Conservation (phyloP, 2,888 invertebrate genomes). For the Spodoptera littoralis region DNA sequence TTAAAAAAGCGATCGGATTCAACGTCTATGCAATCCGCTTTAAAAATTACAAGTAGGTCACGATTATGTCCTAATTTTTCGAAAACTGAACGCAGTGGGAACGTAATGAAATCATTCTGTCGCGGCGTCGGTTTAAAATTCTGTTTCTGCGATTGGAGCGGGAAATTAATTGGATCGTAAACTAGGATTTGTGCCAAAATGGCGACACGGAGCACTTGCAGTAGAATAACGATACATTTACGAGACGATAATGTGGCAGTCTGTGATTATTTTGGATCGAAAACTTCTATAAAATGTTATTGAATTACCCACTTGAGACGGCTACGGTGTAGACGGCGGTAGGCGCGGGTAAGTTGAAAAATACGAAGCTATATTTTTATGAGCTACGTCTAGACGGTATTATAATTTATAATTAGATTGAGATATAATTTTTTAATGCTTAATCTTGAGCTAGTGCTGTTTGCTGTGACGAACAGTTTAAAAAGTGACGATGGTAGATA, state of each 20-base stretch:
- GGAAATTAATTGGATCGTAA: conserved; percentile 44
- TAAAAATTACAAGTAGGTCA: neutral
- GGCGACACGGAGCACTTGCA: conserved; percentile 19
- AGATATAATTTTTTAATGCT: too few species aligned
- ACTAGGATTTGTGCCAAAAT: conserved; percentile 44
- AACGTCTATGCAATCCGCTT: neutral
- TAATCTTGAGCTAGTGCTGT: too few species aligned
- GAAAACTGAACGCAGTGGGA: conserved; percentile 9
- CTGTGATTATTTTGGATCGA: conserved; percentile 19
- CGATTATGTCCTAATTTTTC: conserved; percentile 1
- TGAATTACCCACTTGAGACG: conserved; percentile 16
- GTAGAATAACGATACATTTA: conserved; percentile 29
- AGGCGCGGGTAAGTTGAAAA: conserved; percentile 2
- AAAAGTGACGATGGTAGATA: too few species aligned
- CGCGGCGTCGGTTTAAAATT: conserved; percentile 7
- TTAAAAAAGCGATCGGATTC: neutral
- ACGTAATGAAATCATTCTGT: conserved; percentile 12
- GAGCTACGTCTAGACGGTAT: too few species aligned
- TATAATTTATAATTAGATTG: too few species aligned
- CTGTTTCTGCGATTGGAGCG: conserved; percentile 16
- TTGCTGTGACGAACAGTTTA: too few species aligned
- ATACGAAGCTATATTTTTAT: conserved; percentile 1
- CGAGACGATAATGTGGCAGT: conserved; percentile 17
- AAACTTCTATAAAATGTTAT: conserved; percentile 29
- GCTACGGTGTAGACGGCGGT: neutral